Conservation (phyloP, 2,113 vertebrate genomes). For the Serranochromis macrocephalus region DNA sequence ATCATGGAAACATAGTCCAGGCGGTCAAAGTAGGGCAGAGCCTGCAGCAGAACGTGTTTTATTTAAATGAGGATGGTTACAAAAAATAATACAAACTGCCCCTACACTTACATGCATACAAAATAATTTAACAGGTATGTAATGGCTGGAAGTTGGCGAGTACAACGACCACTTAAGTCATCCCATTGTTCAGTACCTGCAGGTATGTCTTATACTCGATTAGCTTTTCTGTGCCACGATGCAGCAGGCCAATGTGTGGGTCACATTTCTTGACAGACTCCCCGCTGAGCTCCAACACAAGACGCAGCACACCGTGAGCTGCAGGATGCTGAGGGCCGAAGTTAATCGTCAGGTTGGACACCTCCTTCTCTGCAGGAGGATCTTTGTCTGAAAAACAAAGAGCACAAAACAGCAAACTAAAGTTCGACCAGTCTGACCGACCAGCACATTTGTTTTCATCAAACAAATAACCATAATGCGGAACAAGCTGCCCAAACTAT, state of each 20-base stretch:
- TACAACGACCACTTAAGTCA: background rate
- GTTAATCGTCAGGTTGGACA: conserved; percentile 87
- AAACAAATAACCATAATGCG: background rate
- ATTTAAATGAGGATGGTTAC: background rate
- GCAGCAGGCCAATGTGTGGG: conserved; percentile 88
- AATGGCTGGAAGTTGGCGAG: background rate
- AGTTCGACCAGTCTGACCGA: background rate
- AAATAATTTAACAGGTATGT: background rate
- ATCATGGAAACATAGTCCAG: conserved; percentile 98
- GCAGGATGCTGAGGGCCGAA: conserved; percentile 96
- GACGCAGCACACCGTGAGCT: conserved; percentile 86
- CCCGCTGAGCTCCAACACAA: conserved; percentile 91
- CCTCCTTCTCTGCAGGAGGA: conserved; percentile 69
- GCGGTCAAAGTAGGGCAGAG: conserved; percentile 91
- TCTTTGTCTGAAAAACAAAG: conserved; percentile 76
- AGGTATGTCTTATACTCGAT: conserved; percentile 95
- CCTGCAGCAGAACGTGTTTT: conserved; percentile 58
- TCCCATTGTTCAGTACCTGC: conserved; percentile 69
- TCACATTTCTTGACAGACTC: conserved; percentile 90
- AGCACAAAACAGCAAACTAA: background rate
- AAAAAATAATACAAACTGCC: background rate
- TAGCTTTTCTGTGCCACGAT: conserved; percentile 91
- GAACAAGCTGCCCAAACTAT: background rate
- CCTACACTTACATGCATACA: background rate
- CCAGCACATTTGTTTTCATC: background rate